Conservation (phyloP, 1,140 invertebrate species). For the Microvelia longipes region DNA sequence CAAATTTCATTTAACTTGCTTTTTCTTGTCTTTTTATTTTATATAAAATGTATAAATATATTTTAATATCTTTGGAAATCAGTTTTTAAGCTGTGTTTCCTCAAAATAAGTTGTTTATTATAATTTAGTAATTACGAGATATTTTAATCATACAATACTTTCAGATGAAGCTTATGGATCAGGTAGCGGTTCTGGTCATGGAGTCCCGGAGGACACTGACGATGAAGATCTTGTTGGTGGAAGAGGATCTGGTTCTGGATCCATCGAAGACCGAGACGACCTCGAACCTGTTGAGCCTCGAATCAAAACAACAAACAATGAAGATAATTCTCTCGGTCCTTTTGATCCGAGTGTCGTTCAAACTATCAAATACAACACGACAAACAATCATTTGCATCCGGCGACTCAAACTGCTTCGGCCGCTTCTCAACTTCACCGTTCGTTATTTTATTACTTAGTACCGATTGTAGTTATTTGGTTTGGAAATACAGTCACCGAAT, state of each 20-base stretch:
- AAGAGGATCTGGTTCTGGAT: constrained; percentile 35
- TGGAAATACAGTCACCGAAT: constrained; percentile 58
- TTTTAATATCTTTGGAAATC: no score
- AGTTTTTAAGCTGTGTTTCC: no score
- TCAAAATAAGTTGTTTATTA: no score
- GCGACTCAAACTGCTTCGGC: not conserved
- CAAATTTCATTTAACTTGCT: no score
- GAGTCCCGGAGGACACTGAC: constrained; percentile 14
- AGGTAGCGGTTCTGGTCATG: constrained; percentile 41
- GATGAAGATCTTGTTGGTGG: constrained; percentile 32
- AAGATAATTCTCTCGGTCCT: constrained; percentile 17
- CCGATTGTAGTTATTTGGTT: constrained; percentile 71
- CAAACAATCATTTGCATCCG: not conserved
- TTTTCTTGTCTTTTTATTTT: no score
- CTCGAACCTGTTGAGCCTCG: constrained; percentile 18
- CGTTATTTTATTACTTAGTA: constrained; percentile 54
- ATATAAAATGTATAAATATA: no score
- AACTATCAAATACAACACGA: constrained; percentile 11
- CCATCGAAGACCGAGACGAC: constrained; percentile 21
- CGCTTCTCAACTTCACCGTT: constrained; percentile 28
- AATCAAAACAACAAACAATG: constrained; percentile 13
- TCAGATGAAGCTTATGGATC: constrained; percentile 40
- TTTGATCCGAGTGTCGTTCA: constrained; percentile 5
- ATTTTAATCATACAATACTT: no score
- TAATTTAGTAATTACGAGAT: no score